Percentiles rank a stretch among this genome's conserved stretches.
phyloP scores from a whole-genome alignment of 1,140 invertebrate species.

The Zaprionus taronus region DNA sequence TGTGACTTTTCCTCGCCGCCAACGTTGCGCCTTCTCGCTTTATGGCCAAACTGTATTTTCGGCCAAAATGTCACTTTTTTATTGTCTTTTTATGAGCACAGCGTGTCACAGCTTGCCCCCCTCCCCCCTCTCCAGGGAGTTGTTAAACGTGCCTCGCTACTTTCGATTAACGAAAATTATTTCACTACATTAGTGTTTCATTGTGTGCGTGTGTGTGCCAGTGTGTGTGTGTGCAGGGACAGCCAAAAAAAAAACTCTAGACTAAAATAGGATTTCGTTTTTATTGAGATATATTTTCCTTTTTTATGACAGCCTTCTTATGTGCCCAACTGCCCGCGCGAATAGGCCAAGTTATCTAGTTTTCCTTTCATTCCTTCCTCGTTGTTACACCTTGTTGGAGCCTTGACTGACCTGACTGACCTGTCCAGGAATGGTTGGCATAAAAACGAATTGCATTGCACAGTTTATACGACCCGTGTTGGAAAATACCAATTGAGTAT shows the following conservation, averaged over 20 bases:
- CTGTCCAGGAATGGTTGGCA: not conserved
- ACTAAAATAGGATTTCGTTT: slow-evolving; percentile 63
- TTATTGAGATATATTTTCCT: slow-evolving; percentile 65
- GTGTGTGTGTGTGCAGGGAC: slow-evolving; percentile 24
- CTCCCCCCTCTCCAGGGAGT: slow-evolving; percentile 30
- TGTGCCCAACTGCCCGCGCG: slow-evolving; percentile 14
- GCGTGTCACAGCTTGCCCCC: slow-evolving; percentile 59
- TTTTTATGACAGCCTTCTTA: slow-evolving; percentile 53
- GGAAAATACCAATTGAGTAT: not conserved
- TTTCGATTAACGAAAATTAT: slow-evolving; percentile 82
- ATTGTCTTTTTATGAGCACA: slow-evolving; percentile 79
- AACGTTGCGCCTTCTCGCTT: slow-evolving; percentile 33
- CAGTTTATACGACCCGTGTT: not conserved
- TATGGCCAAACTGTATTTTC: slow-evolving; percentile 65
- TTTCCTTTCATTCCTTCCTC: slow-evolving; percentile 10
- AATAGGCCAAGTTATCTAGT: slow-evolving; percentile 60
- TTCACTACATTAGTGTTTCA: slow-evolving; percentile 75
- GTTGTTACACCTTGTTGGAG: not conserved
- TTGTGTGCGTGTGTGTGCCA: slow-evolving; percentile 26
- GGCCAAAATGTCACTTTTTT: slow-evolving; percentile 82
- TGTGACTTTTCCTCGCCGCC: slow-evolving; percentile 40
- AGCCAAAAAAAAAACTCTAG: slow-evolving; percentile 9
- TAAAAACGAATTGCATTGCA: slow-evolving; percentile 9
- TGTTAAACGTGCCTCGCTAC: slow-evolving; percentile 78
- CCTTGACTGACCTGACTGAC: not conserved